These are phyloP conservation scores for Ceramica pisi DNA, from an alignment of 2,888 invertebrate species.

Conservation along the genomic window DNA sequence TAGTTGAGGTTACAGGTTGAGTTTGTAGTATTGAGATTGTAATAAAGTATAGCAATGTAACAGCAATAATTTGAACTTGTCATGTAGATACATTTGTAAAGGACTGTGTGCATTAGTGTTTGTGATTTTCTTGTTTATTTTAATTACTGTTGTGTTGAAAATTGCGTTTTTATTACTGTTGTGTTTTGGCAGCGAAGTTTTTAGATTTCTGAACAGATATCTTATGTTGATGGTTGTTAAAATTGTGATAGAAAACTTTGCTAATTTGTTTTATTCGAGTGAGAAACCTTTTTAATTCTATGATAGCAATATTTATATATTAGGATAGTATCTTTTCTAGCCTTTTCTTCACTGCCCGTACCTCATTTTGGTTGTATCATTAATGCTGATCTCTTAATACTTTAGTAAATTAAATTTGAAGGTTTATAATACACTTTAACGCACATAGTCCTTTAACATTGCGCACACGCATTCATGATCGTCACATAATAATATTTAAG, in stretches of 20 bases:
- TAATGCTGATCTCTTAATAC: slow-evolving; percentile 1
- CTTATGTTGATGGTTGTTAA: not conserved
- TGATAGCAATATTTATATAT: not conserved
- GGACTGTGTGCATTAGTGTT: slow-evolving; percentile 10
- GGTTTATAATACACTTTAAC: not conserved
- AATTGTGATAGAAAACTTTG: not conserved
- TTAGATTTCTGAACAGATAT: not conserved
- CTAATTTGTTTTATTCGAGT: no score
- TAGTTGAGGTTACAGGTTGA: slow-evolving; percentile 13
- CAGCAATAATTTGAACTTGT: slow-evolving; percentile 48
- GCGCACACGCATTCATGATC: slow-evolving; percentile 44
- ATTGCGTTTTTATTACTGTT: not conserved
- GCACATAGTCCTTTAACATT: slow-evolving; percentile 8
- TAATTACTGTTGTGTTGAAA: no score
- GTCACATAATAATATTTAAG: slow-evolving; percentile 49
- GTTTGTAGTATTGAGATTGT: slow-evolving; percentile 4
- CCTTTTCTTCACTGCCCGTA: slow-evolving; percentile 7
- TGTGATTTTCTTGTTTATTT: no score
- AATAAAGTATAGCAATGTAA: slow-evolving; percentile 35
- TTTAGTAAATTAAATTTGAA: not conserved
- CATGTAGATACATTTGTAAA: slow-evolving; percentile 20
- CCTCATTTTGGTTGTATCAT: not conserved
- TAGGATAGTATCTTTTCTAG: not conserved
- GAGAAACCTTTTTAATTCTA: not conserved
- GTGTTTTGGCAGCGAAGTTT: not conserved